Percentiles rank a stretch among this genome's conserved stretches.
These are phyloP conservation scores for Listronotus oregonensis DNA, from an alignment of 1,140 invertebrate species.

Conservation along the genomic window DNA sequence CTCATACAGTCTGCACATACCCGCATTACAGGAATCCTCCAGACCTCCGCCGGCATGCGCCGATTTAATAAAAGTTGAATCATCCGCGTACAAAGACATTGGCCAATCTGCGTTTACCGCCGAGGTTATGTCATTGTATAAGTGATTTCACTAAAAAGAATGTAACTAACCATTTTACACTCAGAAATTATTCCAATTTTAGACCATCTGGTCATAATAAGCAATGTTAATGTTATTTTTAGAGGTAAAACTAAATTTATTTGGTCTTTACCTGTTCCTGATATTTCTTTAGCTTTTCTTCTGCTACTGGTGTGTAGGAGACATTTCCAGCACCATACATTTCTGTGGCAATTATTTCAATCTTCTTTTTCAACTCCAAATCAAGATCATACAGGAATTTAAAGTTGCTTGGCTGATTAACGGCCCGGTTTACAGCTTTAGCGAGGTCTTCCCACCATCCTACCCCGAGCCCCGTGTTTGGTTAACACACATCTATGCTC, in stretches of 20 bases:
- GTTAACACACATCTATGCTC: slow-evolving; percentile 90
- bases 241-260: neutral
- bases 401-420: slow-evolving; percentile 66
- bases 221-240: too few species aligned
- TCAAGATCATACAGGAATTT: slow-evolving; percentile 85
- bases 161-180: too few species aligned
- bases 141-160: too few species aligned
- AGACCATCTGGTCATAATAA: too few species aligned
- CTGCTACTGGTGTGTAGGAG: slow-evolving; percentile 70
- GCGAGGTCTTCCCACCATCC: slow-evolving; percentile 85
- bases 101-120: too few species aligned
- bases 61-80: too few species aligned
- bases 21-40: too few species aligned
- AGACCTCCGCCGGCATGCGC: too few species aligned
- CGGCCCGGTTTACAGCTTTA: slow-evolving; percentile 82
- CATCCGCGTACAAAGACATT: too few species aligned
- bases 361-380: slow-evolving; percentile 84
- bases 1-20: too few species aligned
- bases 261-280: slow-evolving; percentile 58
- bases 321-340: slow-evolving; percentile 96
- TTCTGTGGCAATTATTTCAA: slow-evolving; percentile 85
- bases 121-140: too few species aligned
- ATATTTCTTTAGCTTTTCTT: slow-evolving; percentile 72
- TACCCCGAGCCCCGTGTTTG: slow-evolving; percentile 90
- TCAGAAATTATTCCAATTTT: too few species aligned